Percentiles rank a stretch among this genome's conserved stretches.
Evolutionary conservation across 2,113 vertebrate genomes (phyloP).

Genomic region (Petroica traversi): DNA sequence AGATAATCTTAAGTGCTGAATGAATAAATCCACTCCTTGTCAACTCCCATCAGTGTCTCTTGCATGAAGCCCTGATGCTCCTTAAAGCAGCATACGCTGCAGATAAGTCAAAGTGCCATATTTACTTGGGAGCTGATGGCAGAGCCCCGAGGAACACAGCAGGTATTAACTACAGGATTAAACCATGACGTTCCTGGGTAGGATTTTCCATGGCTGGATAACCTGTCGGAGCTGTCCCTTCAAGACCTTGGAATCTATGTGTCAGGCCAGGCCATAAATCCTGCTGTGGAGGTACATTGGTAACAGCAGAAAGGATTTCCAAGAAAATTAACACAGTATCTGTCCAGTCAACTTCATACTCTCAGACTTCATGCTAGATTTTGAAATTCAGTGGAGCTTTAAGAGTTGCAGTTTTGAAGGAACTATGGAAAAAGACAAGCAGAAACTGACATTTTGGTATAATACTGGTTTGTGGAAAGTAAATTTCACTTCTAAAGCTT

Average conservation of each 20-base stretch:
- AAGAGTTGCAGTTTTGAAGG: neutral
- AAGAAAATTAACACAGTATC: neutral
- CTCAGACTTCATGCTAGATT: neutral
- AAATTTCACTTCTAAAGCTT: neutral
- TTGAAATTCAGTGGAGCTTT: neutral
- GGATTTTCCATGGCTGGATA: neutral
- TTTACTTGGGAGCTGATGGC: neutral
- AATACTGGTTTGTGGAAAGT: neutral
- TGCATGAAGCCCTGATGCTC: slow-evolving; percentile 6
- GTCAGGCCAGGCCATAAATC: neutral
- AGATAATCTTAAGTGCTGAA: slow-evolving; percentile 45
- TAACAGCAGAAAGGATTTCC: neutral
- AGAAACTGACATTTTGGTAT: neutral
- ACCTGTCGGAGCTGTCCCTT: neutral
- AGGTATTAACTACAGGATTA: neutral
- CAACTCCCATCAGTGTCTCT: slow-evolving; percentile 55
- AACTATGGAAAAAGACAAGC: neutral
- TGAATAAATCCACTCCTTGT: slow-evolving; percentile 62
- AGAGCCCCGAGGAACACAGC: neutral
- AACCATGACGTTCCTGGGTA: neutral
- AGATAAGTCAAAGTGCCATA: neutral
- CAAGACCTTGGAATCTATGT: neutral
- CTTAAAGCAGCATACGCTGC: slow-evolving; percentile 42
- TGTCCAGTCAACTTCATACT: neutral
- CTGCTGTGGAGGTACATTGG: neutral